Evolutionary conservation across 2,888 invertebrate genomes (phyloP), one percentile per base, ranked within the genome.

Genomic region (Marasmarcha lunaedactyla): DNA sequence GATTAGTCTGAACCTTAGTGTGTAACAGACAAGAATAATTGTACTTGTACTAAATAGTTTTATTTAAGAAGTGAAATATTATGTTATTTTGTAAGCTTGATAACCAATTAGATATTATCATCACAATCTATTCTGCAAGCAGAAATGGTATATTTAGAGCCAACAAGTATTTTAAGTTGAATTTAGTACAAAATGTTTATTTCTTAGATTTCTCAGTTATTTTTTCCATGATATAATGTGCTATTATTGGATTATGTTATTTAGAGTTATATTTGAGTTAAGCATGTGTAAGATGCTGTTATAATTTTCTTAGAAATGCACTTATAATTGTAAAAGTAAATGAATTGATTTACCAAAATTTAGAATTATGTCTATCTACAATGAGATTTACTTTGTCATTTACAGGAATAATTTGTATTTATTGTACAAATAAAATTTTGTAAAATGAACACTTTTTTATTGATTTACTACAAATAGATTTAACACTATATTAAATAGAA

Each of bases 351-450:
- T 5, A 20, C 20, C 20, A 20, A 20, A 20, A 20, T 20, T n/a
- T 20, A 20, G 7, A 20, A 20, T 20, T 3, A 20, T 20, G 7
- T 20, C 20, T 20, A 20, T 20, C 20, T 20, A 7, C 20, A 20
- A 20, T 20, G 20, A 20, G 20, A 20, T 20, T 3, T 20, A 20
- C 20, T 20, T 20, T 20, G 20, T 20, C 20, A 20, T 20, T 20
- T 20, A 20, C 77, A 68, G 71, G 63, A 78, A 77, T 79, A 62
- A 68, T 83, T 83, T 81, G 79, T 83, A 83, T 81, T 78, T 78
- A 81, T 81, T 81, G 79, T 81, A 83, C 79, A 83, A 81, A 81
- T 81, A 81, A 83, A 74, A 67, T 63, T 72, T 77, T 77, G 71
- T 66, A 59, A 67, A 69, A 55, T 46, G 33, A 44, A 44, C 45